A percentile compares a stretch with the other conserved stretches of the same genome.
These are phyloP conservation scores for Mobula hypostoma DNA, from an alignment of 2,113 vertebrate genomes.

Conservation along the genomic window DNA sequence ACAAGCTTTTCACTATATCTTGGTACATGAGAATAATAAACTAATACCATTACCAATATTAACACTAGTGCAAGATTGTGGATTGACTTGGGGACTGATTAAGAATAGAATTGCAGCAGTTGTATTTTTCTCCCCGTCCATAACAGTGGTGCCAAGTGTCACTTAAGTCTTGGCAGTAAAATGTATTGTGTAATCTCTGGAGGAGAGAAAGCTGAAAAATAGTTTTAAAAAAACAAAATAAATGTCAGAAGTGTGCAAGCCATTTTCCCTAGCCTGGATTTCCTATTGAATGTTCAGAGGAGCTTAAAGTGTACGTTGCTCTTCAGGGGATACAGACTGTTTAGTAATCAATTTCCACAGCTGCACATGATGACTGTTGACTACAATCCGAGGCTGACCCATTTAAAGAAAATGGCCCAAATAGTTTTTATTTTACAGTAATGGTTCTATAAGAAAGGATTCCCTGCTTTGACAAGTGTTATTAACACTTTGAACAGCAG, in stretches of 20 bases:
- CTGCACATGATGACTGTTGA: not conserved
- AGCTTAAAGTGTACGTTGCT: not conserved
- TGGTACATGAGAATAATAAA: no score
- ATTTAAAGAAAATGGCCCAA: slow-evolving; percentile 15
- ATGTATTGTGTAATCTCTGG: not conserved
- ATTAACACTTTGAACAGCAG: not conserved
- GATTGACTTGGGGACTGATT: no score
- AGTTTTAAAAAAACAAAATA: not conserved
- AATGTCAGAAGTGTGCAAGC: not conserved
- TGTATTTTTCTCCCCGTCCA: not conserved
- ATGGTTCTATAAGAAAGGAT: slow-evolving; percentile 13
- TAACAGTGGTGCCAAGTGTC: not conserved
- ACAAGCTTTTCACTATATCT: no score
- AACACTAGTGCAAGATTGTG: no score
- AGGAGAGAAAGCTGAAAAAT: not conserved
- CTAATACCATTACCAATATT: no score
- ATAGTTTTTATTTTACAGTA: not conserved
- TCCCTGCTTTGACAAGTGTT: slow-evolving; percentile 2
- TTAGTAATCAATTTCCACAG: slow-evolving; percentile 23
- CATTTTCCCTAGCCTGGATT: not conserved
- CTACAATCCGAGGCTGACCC: not conserved
- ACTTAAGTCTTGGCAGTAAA: not conserved
- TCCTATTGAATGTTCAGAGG: slow-evolving; percentile 5
- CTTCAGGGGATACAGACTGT: slow-evolving; percentile 25
- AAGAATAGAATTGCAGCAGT: not conserved